These are phyloP conservation scores for Cheracebus regulus DNA, from an alignment of 2,797 vertebrate species.

Conservation along the genomic window DNA sequence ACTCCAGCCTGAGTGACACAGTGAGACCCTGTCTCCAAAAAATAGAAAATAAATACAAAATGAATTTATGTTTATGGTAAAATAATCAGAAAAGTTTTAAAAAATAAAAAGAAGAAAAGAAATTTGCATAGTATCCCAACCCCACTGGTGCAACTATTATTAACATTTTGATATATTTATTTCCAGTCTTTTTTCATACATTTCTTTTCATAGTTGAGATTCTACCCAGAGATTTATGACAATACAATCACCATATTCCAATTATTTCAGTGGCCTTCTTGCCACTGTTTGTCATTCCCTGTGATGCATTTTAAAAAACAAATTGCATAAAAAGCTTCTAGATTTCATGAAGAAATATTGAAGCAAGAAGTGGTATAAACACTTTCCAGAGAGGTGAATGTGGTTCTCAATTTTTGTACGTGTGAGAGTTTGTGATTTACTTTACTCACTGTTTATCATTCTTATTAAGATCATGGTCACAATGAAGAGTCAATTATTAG, in stretches of 20 bases:
- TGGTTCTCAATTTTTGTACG: background rate
- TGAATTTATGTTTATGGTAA: background rate
- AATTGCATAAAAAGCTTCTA: background rate
- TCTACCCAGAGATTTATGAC: background rate
- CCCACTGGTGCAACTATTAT: background rate
- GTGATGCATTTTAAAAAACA: constrained; percentile 31
- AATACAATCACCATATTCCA: background rate
- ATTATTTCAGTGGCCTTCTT: background rate
- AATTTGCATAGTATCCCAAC: background rate
- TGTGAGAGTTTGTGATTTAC: background rate
- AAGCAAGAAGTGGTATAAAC: background rate
- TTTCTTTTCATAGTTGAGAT: constrained; percentile 11
- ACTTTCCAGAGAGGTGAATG: background rate
- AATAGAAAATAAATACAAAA: background rate
- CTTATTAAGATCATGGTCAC: background rate
- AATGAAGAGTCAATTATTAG: background rate
- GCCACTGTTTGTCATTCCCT: constrained; percentile 11
- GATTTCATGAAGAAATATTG: background rate
- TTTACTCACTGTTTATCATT: background rate
- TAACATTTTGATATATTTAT: constrained; percentile 9
- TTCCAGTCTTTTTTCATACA: background rate
- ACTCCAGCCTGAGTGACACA: background rate
- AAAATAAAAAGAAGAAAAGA: background rate
- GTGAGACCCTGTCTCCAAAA: background rate
- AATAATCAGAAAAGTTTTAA: background rate